phyloP scores from a whole-genome alignment of 2,113 vertebrate genomes.

The Theristicus caerulescens region DNA sequence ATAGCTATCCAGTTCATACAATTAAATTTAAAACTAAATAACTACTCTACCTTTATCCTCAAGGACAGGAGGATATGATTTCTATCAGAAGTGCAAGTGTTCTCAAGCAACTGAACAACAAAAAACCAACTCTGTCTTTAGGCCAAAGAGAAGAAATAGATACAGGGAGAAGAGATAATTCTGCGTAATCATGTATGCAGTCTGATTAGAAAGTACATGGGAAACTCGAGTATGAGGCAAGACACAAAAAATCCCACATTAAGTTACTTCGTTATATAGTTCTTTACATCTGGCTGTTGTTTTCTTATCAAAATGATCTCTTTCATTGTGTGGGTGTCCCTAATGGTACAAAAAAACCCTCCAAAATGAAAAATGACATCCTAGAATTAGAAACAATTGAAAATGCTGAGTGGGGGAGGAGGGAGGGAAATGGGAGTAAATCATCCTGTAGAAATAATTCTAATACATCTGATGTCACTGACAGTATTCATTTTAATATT shows the following conservation, averaged over 20 bases:
- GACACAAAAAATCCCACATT: background rate
- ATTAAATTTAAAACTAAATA: background rate
- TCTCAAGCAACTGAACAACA: background rate
- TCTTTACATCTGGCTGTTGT: background rate
- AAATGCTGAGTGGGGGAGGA: background rate
- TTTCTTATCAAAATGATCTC: background rate
- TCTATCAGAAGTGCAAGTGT: background rate
- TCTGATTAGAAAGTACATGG: background rate
- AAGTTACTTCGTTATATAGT: background rate
- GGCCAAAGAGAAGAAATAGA: background rate
- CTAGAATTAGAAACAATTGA: background rate
- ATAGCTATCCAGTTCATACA: background rate
- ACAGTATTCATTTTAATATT: background rate
- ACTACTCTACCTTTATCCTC: background rate
- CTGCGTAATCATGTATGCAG: background rate
- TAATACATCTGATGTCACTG: background rate
- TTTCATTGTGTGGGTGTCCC: background rate
- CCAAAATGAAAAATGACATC: background rate
- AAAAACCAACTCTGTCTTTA: background rate
- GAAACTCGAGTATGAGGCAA: background rate
- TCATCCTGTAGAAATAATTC: background rate
- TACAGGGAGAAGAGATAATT: background rate
- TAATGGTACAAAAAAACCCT: fast-evolving
- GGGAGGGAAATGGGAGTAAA: background rate
- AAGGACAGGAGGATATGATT: background rate